Conservation (phyloP, 2,888 invertebrate species). For the Noctua comes region DNA sequence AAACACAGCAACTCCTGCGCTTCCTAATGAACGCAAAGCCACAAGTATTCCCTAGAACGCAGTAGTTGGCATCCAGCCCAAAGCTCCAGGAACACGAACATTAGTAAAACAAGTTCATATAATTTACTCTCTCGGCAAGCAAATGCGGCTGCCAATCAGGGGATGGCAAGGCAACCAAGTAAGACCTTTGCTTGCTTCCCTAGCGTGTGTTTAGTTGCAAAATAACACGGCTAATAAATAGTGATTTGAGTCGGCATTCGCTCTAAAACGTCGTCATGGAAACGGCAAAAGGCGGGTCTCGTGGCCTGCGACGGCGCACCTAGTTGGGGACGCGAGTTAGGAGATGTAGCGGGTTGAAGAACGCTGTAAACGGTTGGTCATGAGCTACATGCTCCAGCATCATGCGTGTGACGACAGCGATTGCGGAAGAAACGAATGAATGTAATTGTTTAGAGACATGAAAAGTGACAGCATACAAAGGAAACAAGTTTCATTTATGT, state of each 20-base stretch:
- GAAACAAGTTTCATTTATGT: background rate
- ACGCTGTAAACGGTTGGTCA: too few species aligned
- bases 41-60: slow-evolving; percentile 15
- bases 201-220: slow-evolving; percentile 72
- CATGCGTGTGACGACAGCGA: background rate
- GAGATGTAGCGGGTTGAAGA: slow-evolving; percentile 18
- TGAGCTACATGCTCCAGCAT: background rate
- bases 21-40: slow-evolving; percentile 27
- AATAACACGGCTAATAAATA: slow-evolving; percentile 83
- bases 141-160: slow-evolving; percentile 57
- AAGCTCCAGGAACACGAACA: slow-evolving; percentile 38
- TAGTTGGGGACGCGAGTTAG: slow-evolving; percentile 37
- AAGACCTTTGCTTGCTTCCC: slow-evolving; percentile 55
- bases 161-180: slow-evolving; percentile 50
- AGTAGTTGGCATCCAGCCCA: slow-evolving; percentile 43
- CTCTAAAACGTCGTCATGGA: slow-evolving; percentile 76
- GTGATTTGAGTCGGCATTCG: slow-evolving; percentile 82
- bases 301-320: slow-evolving; percentile 74
- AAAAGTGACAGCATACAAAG: background rate
- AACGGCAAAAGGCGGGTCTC: slow-evolving; percentile 81
- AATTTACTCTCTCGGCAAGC: slow-evolving; percentile 50
- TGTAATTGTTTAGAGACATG: background rate
- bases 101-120: slow-evolving; percentile 56
- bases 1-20: background rate
- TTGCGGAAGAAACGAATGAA: background rate